Conservation (phyloP, 1,140 invertebrate genomes). For the Amphibalanus amphitrite region DNA sequence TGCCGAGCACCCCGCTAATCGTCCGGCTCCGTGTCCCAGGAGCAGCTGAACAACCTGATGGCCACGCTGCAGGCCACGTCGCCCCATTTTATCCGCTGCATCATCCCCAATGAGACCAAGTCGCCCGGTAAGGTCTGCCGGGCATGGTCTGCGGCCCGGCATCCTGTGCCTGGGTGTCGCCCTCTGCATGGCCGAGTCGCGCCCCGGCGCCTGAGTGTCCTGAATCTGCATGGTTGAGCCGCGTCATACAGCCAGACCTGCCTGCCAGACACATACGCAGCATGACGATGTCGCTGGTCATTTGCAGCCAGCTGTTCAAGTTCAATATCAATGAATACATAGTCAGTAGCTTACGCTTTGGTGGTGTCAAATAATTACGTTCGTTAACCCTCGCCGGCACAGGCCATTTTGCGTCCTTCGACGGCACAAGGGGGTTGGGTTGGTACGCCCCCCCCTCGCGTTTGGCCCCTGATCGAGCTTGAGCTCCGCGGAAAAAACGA, state of each 20-base stretch:
- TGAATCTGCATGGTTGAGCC: not conserved
- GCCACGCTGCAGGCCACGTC: conserved; percentile 36
- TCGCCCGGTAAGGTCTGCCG: conserved; percentile 23
- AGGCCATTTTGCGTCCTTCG: too few species aligned
- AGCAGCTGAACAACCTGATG: conserved; percentile 33
- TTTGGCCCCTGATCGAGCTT: too few species aligned
- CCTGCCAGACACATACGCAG: not conserved
- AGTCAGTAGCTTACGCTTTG: conserved; percentile 5
- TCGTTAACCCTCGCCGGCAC: too few species aligned
- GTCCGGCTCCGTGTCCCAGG: conserved; percentile 20
- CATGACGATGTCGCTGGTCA: not conserved
- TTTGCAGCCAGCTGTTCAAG: too few species aligned
- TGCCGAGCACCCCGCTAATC: too few species aligned
- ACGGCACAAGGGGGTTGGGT: too few species aligned
- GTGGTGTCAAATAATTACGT: conserved; percentile 7
- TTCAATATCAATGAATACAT: too few species aligned
- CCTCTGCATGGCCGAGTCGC: not conserved
- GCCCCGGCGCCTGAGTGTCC: not conserved
- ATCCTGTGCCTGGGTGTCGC: not conserved
- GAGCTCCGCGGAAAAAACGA: too few species aligned
- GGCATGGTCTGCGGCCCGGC: conserved; percentile 2
- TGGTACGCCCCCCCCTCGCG: too few species aligned
- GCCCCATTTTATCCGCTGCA: conserved; percentile 47
- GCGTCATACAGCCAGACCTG: not conserved
- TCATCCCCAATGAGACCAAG: conserved; percentile 47